Conservation (phyloP, 2,113 vertebrate genomes). For the Lamprologus tigripictilis region DNA sequence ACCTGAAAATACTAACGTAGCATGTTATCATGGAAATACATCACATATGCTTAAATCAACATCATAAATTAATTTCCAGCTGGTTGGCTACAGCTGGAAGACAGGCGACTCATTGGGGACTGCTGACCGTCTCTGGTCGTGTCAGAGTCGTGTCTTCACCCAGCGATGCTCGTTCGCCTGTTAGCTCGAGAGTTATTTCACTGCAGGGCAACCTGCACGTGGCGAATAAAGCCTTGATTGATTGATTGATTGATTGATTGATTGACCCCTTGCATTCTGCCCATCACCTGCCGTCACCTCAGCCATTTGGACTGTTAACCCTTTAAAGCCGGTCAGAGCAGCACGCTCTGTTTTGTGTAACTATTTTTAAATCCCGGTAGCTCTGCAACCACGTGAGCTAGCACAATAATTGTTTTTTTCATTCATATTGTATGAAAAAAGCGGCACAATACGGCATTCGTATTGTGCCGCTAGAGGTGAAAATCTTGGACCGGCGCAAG, state of each 20-base stretch:
- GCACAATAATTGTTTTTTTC: accelerated
- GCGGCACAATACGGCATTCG: no score
- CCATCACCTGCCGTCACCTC: background rate
- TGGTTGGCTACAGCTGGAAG: background rate
- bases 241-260: no score
- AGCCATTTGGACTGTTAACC: accelerated
- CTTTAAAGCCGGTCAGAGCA: accelerated
- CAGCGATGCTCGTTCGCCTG: background rate
- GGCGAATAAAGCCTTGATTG: no score
- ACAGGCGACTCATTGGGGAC: background rate
- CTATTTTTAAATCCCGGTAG: accelerated
- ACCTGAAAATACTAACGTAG: background rate
- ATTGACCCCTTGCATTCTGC: background rate
- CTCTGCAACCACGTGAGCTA: no score
- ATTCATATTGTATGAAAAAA: no score
- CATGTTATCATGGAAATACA: background rate
- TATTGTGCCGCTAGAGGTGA: no score
- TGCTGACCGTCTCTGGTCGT: background rate
- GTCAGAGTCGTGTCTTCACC: background rate
- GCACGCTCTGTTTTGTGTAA: no score
- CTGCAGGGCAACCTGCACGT: no score
- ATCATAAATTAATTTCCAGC: background rate
- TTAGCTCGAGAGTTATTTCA: background rate
- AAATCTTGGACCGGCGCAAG: no score
- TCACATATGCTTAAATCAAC: background rate